A percentile compares a stretch with the other conserved stretches of the same genome.
Evolutionary conservation across 1,140 invertebrate species (phyloP).

Genomic region (Leptopilina boulardi): DNA sequence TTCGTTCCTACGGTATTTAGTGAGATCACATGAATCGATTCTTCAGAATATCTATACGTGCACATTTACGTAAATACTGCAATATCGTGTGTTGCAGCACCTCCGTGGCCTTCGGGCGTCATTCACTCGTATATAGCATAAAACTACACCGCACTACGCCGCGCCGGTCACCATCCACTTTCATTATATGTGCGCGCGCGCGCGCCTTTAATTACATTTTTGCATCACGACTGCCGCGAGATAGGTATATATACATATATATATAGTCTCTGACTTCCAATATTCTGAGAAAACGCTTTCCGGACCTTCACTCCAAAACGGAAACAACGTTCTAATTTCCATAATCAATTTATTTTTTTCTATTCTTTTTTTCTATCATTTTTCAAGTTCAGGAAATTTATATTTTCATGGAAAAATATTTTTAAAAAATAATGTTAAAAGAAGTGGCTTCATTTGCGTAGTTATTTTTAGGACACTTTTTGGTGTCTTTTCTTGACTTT

Average conservation of each 20-base stretch:
- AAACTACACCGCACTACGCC: constrained; percentile 40
- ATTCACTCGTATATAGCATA: constrained; percentile 67
- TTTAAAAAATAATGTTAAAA: too few relatives aligned
- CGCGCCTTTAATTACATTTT: constrained; percentile 73
- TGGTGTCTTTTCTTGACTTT: too few relatives aligned
- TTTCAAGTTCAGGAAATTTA: neutral
- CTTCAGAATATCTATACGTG: constrained; percentile 51
- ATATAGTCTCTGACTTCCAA: constrained; percentile 58
- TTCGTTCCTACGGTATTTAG: constrained; percentile 6
- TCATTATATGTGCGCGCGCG: constrained; percentile 68
- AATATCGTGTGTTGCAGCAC: constrained; percentile 65
- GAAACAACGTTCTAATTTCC: constrained; percentile 64
- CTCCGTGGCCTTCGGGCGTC: constrained; percentile 73
- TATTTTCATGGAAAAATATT: too few relatives aligned
- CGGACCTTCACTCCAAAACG: constrained; percentile 62
- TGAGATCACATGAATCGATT: constrained; percentile 36
- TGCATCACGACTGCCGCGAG: constrained; percentile 65
- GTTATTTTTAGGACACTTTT: too few relatives aligned
- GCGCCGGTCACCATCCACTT: constrained; percentile 69
- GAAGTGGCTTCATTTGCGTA: too few relatives aligned
- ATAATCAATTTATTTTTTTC: constrained; percentile 46
- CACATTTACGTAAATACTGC: constrained; percentile 62
- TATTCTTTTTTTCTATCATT: neutral
- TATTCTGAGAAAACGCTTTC: constrained; percentile 61
- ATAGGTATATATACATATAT: too few relatives aligned